Base-by-base conservation (phyloP, 1,140 invertebrate genomes). In the Probaryconus sp. region DNA sequence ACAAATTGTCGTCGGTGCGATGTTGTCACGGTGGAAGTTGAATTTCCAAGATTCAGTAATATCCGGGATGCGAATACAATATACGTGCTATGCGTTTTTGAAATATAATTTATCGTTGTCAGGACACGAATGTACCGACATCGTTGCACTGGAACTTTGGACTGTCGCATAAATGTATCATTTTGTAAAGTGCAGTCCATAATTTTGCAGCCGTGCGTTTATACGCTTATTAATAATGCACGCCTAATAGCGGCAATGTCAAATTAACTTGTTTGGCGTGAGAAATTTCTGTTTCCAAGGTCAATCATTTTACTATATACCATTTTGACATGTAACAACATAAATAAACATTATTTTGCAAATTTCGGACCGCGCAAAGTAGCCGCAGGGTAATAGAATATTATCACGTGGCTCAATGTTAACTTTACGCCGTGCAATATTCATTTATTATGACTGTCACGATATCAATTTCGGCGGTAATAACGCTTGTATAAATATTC, bases 401-500 rank as follows among this genome's bases (percentile, higher is more conserved):
- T 61, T 50, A 42, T 45, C 58, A 63, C 48, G 40, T 24, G 42
- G 35, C 45, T 17, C 14, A 16, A 63, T 20, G 37, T 43, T 43
- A 43, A 48, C 21, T 40, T 20, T 26, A 42, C 5, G 9, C 38
- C 1, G 10, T 6, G 18, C 28, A 42, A 43, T 35, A 40, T 28
- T 50, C 45, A 63, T 63, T 51, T 50, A 43, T 63, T 63, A 51
- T 51, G 40, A 17, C 26, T 13, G 17, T n/a, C 45, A 9, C 17
- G 33, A 38, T 51, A 33, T 42, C 43, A 51, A 51, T 42, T 51
- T 43, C 17, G 14, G 10, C 6, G n/a, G 26, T 51, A 51, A 51
- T 51, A 50, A 43, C 21, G 40, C n/a, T 50, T 21, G 16, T 38
- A 40, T 40, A 42, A 63, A 63, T 60, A 63, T 63, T 63, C 47